These are phyloP conservation scores for Oreamnos americanus DNA, from an alignment of 2,113 vertebrate species.

Conservation along the genomic window DNA sequence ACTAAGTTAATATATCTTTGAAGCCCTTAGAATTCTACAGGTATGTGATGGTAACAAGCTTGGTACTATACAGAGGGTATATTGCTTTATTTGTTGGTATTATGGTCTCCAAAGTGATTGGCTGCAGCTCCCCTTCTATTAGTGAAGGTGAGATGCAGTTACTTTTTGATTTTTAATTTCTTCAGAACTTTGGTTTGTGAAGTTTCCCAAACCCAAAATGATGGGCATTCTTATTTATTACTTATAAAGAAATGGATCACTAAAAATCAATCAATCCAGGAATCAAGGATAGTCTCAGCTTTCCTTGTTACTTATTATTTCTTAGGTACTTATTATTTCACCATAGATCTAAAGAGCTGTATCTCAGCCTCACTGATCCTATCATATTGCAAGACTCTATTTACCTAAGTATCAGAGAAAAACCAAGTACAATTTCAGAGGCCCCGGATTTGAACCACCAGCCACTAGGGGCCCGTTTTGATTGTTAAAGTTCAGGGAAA, in stretches of 20 bases:
- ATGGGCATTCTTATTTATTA: not conserved
- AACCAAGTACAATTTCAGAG: not conserved
- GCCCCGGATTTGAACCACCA: not conserved
- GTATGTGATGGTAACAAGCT: not conserved
- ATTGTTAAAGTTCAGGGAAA: not conserved
- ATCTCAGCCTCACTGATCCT: not conserved
- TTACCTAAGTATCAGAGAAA: not conserved
- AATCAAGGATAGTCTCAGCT: not conserved
- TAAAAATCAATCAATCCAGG: not conserved
- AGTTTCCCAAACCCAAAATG: not conserved
- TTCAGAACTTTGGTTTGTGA: not conserved
- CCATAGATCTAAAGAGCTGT: not conserved
- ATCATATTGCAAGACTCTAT: not conserved
- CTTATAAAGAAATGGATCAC: not conserved
- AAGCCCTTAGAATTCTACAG: not conserved
- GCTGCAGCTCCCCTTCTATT: fast-evolving
- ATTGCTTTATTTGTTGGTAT: not conserved
- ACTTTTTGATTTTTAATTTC: not conserved
- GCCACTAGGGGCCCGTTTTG: not conserved
- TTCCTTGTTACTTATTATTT: not conserved
- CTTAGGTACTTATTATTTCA: not conserved
- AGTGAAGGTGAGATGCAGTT: not conserved
- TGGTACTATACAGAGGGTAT: not conserved
- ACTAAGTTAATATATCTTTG: not conserved
- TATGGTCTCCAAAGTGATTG: not conserved